Base-by-base conservation (phyloP, 2,797 vertebrate genomes). In the Poliocrania exsul region DNA sequence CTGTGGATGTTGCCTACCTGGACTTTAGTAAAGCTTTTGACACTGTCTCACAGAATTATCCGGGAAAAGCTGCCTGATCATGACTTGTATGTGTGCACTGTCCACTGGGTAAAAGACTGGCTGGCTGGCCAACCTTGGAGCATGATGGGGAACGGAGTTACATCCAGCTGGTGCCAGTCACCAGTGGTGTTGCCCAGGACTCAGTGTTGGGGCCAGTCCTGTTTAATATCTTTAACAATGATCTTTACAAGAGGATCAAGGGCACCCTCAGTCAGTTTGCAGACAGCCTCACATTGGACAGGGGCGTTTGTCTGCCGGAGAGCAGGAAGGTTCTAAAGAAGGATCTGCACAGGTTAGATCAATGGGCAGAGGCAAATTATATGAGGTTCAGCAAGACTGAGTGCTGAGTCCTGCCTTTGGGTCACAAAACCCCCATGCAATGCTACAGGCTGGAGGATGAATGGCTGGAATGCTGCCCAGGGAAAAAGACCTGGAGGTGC, bases 161-260 rank as follows among this genome's bases (percentile, higher is more conserved):
- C 14, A 13, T 57, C 37, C 57, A 26, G 8, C 24, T 70, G 37
- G 16, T 33, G 16, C 23, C 0, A 0, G 24, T 20, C 46, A 47
- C 33, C 25, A 37, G 25, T 37, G 25, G 44, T 35, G 64, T 57
- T 79, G 23, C 5, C 28, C 47, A 50, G n/a, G 19, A n/a, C 64
- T 77, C 35, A 50, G 35, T 24, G 5, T 5, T 56, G 62, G 35
- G 24, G 13, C 9, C 11, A 25, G 16, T 62, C 37, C 44, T 56
- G 37, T 33, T 77, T 33, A 33, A 38, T 11, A 9, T 33, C 5
- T 44, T 50, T 21, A 11, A 64, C n/a, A 38, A 2, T 51, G 16
- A 19, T 57, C 16, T 57, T 37, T 31, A 3, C 17, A 4, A 10
- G 11, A 24, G n/a, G 8, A 16, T 38, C 0, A 1, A n/a, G 20